Conservation (phyloP, 2,113 vertebrate species). For the Dasyornis broadbenti region DNA sequence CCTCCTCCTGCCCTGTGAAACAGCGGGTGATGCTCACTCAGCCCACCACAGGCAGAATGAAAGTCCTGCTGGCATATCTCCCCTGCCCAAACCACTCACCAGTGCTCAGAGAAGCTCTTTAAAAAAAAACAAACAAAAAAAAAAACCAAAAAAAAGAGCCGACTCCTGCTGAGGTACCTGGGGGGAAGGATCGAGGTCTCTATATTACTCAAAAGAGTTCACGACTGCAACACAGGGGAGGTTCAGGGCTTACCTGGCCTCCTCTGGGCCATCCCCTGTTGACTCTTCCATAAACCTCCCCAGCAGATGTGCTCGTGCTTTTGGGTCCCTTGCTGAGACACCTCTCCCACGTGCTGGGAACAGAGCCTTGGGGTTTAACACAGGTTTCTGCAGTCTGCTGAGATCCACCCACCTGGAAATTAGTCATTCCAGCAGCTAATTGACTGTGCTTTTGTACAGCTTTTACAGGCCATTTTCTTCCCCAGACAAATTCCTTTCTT, state of each 20-base stretch:
- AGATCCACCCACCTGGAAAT: conserved; percentile 51
- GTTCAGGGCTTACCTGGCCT: background rate
- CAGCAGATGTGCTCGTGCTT: accelerated
- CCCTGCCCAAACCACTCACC: background rate
- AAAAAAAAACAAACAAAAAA: too few relatives aligned
- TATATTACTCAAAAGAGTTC: background rate
- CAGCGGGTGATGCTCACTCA: background rate
- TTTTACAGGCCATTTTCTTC: conserved; percentile 12
- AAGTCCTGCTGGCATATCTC: background rate
- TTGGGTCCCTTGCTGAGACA: background rate
- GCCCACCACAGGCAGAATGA: background rate
- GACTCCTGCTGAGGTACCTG: background rate
- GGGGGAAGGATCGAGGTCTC: background rate
- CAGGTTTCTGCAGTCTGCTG: conserved; percentile 1
- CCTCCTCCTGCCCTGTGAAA: background rate
- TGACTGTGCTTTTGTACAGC: background rate
- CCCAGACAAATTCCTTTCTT: background rate
- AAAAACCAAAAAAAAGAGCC: background rate
- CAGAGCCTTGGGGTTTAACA: background rate
- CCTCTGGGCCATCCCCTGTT: background rate
- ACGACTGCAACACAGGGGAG: accelerated
- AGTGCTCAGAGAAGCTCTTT: background rate
- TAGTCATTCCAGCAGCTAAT: conserved; percentile 51
- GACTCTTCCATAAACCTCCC: background rate
- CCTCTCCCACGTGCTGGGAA: background rate